Base-by-base conservation (phyloP, 2,888 invertebrate genomes). In the Eugnorisma glareosa region DNA sequence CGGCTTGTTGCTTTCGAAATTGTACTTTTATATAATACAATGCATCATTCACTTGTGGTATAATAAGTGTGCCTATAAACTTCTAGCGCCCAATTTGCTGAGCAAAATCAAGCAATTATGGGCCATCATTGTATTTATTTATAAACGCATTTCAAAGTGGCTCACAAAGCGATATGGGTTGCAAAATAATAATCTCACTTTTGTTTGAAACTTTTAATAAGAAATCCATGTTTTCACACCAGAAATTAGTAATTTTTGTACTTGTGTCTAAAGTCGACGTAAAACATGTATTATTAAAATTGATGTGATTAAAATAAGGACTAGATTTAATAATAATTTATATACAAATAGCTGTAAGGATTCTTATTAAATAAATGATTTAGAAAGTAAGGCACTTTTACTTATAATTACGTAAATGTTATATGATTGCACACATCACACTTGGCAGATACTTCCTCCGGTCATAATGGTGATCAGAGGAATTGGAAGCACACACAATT, bases 261-360 rank as follows among this genome's bases (percentile, higher is more conserved):
- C n/a, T 84, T 75, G 31, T 70, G 45, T 67, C 43, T 67, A 54
- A 54, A 75, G 57, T 66, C 8, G 37, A 72, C 59, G 43, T 75
- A 71, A 61, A 85, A 78, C 64, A 71, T 85, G 85, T 86, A 79
- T 79, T 88, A 85, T 83, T 86, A 71, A 81, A 81, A 85, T 80
- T 73, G 84, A 86, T 88, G 87, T 88, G 89, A 88, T 88, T 88
- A 86, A 84, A 81, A 80, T 91, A 90, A 90, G 89, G 88, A 89
- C 89, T 93, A 92, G 91, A 92, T 87, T 87, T 91, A 89, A 90
- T 89, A 88, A 90, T 93, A 93, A 93, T 93, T 93, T 93, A 92
- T 93, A 92, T 88, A 91, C 81, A 91, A 82, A 89, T 90, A 90
- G 90, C 77, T 82, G 73, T 94, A 94, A 93, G 88, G 86, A 81